Evolutionary conservation across 2,113 vertebrate species (phyloP).

Genomic region (Leucopternis melanops): DNA sequence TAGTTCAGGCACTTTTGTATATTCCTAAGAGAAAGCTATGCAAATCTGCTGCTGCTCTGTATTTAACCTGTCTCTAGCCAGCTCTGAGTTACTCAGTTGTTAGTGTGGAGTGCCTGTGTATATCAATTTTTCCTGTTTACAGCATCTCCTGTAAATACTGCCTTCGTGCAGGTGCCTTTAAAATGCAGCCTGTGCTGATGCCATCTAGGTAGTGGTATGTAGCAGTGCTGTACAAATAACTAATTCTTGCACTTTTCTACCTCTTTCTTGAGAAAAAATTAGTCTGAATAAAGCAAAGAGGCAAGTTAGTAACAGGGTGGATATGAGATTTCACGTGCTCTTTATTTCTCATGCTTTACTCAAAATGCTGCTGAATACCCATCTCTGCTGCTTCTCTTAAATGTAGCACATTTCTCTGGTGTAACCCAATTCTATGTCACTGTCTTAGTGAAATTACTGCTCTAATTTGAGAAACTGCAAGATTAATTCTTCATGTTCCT

Average conservation of each 20-base stretch:
- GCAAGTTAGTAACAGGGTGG: not conserved
- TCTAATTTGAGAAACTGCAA: not conserved
- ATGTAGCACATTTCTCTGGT: not conserved
- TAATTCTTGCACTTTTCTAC: not conserved
- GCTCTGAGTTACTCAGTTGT: not conserved
- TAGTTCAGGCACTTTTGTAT: not conserved
- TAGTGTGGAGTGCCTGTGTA: not conserved
- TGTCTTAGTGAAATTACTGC: not conserved
- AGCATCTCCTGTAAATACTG: not conserved
- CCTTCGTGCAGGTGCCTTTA: not conserved
- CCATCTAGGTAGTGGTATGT: rapidly evolving
- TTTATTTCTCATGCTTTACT: not conserved
- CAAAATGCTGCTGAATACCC: not conserved
- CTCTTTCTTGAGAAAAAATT: not conserved
- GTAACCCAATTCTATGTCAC: not conserved
- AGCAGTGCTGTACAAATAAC: not conserved
- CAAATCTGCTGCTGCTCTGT: not conserved
- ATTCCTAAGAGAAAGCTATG: not conserved
- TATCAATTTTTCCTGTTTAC: not conserved
- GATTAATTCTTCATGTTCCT: not conserved
- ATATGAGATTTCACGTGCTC: not conserved
- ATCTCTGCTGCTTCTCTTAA: not conserved
- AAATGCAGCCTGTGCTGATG: not conserved
- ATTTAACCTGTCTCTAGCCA: not conserved
- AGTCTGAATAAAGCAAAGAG: not conserved